These are phyloP conservation scores for Sialia sialis DNA, from an alignment of 2,113 vertebrate species.

Conservation along the genomic window DNA sequence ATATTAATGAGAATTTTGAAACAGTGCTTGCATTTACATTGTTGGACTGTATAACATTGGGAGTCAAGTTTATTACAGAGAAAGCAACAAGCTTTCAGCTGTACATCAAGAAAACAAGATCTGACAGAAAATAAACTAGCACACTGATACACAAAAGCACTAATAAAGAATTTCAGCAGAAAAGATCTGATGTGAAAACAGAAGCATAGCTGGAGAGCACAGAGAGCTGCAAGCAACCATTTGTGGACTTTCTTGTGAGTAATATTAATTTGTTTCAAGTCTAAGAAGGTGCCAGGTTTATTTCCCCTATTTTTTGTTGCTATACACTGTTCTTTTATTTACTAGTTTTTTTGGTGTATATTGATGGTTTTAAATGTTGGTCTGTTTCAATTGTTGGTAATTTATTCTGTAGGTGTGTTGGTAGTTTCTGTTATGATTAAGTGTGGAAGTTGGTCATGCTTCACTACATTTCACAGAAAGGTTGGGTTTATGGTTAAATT, in stretches of 20 bases:
- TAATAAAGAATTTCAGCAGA: not conserved
- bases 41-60: not conserved
- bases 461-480: not conserved
- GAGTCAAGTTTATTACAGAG: not conserved
- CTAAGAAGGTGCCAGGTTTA: not conserved
- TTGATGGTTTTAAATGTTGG: not conserved
- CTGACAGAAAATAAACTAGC: not conserved
- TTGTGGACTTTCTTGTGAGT: not conserved
- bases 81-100: slow-evolving; percentile 6
- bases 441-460: not conserved
- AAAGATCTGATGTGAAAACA: not conserved
- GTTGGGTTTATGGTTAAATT: not conserved
- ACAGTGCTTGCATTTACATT: not conserved
- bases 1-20: not conserved
- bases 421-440: not conserved
- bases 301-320: not conserved
- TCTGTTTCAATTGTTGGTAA: not conserved
- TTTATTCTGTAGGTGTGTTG: not conserved
- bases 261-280: not conserved
- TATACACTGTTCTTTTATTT: not conserved
- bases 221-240: not conserved
- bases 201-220: not conserved
- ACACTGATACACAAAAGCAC: not conserved
- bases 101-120: not conserved
- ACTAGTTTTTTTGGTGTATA: not conserved